A percentile compares a stretch with the other conserved stretches of the same genome.
phyloP scores from a whole-genome alignment of 2,888 invertebrate species.

The Incurvaria masculella region DNA sequence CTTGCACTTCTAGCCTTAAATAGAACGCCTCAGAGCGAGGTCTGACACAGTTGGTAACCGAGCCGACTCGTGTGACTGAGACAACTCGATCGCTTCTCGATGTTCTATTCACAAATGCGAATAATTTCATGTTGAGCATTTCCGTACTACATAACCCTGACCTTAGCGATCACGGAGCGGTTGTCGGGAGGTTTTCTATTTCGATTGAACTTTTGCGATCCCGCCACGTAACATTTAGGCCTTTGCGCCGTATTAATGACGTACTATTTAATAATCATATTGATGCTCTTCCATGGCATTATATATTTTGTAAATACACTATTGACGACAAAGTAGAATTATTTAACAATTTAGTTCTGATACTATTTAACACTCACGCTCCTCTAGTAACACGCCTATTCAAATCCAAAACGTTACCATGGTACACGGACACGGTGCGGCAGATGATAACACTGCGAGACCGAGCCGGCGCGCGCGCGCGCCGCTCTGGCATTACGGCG shows the following conservation, averaged over 20 bases:
- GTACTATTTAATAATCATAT: neutral
- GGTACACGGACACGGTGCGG: neutral
- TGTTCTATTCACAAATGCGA: too few relatives aligned
- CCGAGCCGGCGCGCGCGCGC: neutral
- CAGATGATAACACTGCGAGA: neutral
- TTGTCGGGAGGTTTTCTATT: neutral
- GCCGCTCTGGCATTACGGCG: neutral
- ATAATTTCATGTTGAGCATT: too few relatives aligned
- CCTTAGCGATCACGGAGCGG: neutral
- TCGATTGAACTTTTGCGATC: neutral
- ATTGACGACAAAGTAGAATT: neutral
- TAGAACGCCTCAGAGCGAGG: too few relatives aligned
- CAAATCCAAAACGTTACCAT: neutral
- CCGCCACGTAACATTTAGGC: neutral
- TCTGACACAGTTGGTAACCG: too few relatives aligned
- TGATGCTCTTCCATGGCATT: neutral
- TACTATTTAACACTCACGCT: neutral
- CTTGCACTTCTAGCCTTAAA: too few relatives aligned
- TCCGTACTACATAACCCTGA: neutral
- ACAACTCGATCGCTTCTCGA: too few relatives aligned
- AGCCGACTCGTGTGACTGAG: too few relatives aligned
- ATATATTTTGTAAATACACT: neutral
- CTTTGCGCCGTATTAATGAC: neutral
- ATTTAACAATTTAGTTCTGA: neutral
- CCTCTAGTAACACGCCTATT: neutral